Conservation (phyloP, 53 echinoderm and acorn worm genomes). For the Holothuria scabra region DNA sequence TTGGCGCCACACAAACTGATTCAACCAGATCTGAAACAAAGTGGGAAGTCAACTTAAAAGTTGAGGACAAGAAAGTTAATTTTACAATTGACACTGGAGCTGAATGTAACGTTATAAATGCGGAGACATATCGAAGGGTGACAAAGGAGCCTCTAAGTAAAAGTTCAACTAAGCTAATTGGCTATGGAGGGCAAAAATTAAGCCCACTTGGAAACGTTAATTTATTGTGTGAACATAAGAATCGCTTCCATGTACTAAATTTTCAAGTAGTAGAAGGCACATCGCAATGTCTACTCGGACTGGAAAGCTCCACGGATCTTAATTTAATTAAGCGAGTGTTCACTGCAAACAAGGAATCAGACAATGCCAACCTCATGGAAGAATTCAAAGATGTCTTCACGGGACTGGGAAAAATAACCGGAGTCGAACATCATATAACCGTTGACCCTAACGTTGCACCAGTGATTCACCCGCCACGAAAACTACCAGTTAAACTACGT, state of each 20-base stretch:
- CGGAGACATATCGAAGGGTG: neutral
- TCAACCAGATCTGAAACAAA: too few relatives aligned
- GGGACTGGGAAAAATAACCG: neutral
- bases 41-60: slow-evolving; percentile 21
- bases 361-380: neutral
- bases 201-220: too few relatives aligned
- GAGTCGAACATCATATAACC: slow-evolving; percentile 33
- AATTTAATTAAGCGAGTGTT: slow-evolving; percentile 7
- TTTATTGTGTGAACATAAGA: too few relatives aligned
- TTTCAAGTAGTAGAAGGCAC: too few relatives aligned
- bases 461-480: slow-evolving; percentile 58
- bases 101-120: slow-evolving; percentile 4
- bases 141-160: neutral
- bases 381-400: slow-evolving; percentile 18
- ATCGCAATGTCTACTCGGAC: too few relatives aligned
- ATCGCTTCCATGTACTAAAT: too few relatives aligned
- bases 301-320: neutral
- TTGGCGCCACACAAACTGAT: too few relatives aligned
- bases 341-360: neutral
- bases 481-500: slow-evolving; percentile 54
- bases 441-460: slow-evolving; percentile 49
- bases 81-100: slow-evolving; percentile 20
- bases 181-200: neutral
- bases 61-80: neutral
- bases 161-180: neutral